Percentiles rank a stretch among this genome's conserved stretches.
These are phyloP conservation scores for Bombus affinis DNA, from an alignment of 1,140 invertebrate species.

Conservation along the genomic window DNA sequence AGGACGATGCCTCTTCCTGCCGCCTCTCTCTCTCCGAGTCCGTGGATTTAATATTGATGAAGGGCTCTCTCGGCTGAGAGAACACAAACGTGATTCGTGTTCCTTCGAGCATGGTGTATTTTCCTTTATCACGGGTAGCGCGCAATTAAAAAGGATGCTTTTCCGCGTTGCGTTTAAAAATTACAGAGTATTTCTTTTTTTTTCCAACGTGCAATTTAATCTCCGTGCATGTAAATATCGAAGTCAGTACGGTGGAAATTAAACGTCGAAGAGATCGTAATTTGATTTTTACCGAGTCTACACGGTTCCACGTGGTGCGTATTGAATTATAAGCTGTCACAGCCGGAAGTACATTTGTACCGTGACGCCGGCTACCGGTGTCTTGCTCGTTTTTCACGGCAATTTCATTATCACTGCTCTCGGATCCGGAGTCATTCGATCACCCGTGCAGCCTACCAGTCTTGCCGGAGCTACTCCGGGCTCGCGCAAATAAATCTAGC, in stretches of 20 bases:
- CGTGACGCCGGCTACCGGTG: background rate
- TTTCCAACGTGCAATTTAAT: background rate
- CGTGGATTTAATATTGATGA: constrained; percentile 64
- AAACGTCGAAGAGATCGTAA: background rate
- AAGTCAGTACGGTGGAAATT: background rate
- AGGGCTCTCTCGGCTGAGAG: constrained; percentile 11
- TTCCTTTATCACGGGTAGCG: background rate
- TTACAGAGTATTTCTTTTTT: background rate
- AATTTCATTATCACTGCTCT: constrained; percentile 62
- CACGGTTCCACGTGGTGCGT: background rate
- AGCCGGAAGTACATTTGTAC: constrained; percentile 15
- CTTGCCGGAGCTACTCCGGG: background rate
- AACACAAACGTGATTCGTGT: background rate
- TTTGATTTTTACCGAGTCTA: background rate
- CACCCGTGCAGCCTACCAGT: constrained; percentile 34
- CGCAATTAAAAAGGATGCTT: background rate
- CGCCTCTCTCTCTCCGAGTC: constrained; percentile 2
- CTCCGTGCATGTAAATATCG: background rate
- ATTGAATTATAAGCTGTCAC: constrained; percentile 44
- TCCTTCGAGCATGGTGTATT: background rate
- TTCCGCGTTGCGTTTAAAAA: background rate
- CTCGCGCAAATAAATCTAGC: constrained; percentile 64
- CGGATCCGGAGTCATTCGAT: constrained; percentile 60
- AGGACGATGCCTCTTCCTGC: constrained; percentile 53
- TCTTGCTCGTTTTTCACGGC: constrained; percentile 44